phyloP scores from a whole-genome alignment of 2,797 vertebrate genomes.

The Molothrus ater region DNA sequence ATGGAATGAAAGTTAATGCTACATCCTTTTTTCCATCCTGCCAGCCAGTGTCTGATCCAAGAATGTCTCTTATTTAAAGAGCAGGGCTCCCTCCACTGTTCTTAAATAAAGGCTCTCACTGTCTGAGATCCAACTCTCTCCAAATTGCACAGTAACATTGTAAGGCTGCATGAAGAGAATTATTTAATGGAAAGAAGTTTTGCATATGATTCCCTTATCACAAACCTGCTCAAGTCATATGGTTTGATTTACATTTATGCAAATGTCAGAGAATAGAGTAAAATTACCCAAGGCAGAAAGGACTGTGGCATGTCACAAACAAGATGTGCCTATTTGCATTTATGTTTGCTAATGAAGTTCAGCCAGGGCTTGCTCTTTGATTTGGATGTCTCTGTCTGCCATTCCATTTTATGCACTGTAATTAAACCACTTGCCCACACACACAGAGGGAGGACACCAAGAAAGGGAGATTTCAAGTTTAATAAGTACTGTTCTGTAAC shows the following conservation, averaged over 20 bases:
- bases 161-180: constrained; percentile 29
- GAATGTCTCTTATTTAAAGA: constrained; percentile 76
- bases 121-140: constrained; percentile 47
- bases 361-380: constrained; percentile 75
- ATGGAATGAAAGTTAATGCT: constrained; percentile 70
- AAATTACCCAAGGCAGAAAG: constrained; percentile 66
- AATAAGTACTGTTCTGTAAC: constrained; percentile 38
- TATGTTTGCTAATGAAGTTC: constrained; percentile 77
- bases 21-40: constrained; percentile 64
- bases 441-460: constrained; percentile 57
- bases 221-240: constrained; percentile 50
- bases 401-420: constrained; percentile 69
- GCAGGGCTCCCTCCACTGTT: constrained; percentile 70
- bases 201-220: constrained; percentile 19
- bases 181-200: constrained; percentile 51
- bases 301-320: constrained; percentile 63
- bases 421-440: constrained; percentile 77
- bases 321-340: constrained; percentile 76
- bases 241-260: constrained; percentile 72
- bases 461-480: constrained; percentile 53
- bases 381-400: constrained; percentile 69
- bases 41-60: constrained; percentile 72
- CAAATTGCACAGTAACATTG: constrained; percentile 56
- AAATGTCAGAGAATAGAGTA: constrained; percentile 69
- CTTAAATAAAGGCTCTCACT: constrained; percentile 68